phyloP scores from a whole-genome alignment of 92 coral and sea anemone genomes.

The Pocillopora grandis region DNA sequence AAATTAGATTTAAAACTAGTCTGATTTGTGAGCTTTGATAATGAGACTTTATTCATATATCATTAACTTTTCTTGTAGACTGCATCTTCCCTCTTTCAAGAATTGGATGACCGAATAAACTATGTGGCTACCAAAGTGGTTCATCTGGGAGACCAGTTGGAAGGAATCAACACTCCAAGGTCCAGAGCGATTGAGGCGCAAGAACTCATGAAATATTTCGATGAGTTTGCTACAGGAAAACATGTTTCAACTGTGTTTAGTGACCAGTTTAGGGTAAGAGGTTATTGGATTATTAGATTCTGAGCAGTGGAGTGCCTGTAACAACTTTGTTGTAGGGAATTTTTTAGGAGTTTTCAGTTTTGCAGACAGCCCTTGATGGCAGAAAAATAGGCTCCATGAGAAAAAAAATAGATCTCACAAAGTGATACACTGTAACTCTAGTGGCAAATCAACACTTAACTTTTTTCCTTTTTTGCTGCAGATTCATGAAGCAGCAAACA shows the following conservation, averaged over 20 bases:
- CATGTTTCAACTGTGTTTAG: constrained; percentile 73
- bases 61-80: constrained; percentile 27
- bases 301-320: no score
- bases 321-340: no score
- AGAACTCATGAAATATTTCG: constrained; percentile 94
- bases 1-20: no score
- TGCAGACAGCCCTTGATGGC: no score
- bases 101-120: constrained; percentile 92
- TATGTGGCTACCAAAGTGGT: constrained; percentile 98
- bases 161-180: constrained; percentile 95
- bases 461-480: constrained; percentile 9
- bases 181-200: constrained; percentile 95
- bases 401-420: no score
- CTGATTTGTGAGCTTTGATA: no score
- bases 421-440: no score
- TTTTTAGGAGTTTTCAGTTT: no score
- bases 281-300: not conserved
- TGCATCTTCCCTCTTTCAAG: constrained; percentile 81
- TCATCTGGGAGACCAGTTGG: constrained; percentile 97
- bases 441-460: not conserved
- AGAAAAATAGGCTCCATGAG: no score
- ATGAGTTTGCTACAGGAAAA: constrained; percentile 82
- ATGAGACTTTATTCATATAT: no score
- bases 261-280: constrained; percentile 68
- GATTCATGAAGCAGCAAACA: constrained; percentile 98